Conservation (phyloP, 2,888 invertebrate genomes). For the Rhaphigaster nebulosa region DNA sequence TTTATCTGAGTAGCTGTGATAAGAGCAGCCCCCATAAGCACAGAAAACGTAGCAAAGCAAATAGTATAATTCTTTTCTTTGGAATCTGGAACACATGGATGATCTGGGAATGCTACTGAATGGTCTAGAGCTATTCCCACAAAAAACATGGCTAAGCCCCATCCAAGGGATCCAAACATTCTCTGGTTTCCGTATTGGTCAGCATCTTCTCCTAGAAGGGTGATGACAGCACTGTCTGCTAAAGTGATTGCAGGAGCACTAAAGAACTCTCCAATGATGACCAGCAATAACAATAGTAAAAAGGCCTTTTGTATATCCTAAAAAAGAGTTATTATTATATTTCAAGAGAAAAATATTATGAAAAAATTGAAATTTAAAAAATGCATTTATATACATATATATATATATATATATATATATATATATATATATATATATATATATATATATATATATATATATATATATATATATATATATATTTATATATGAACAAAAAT, state of each 20-base stretch:
- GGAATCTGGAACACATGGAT: slow-evolving; percentile 87
- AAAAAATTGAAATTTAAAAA: background rate
- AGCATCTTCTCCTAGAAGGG: slow-evolving; percentile 88
- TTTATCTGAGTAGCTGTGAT: slow-evolving; percentile 90
- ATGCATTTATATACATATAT: too few relatives aligned
- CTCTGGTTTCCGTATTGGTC: slow-evolving; percentile 95
- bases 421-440: too few relatives aligned
- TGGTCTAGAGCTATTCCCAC: slow-evolving; percentile 97
- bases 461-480: too few relatives aligned
- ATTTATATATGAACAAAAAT: too few relatives aligned
- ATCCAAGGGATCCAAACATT: slow-evolving; percentile 98
- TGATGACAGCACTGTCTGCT: slow-evolving; percentile 92
- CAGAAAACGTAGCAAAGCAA: slow-evolving; percentile 96
- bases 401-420: too few relatives aligned
- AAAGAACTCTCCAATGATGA: slow-evolving; percentile 97
- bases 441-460: too few relatives aligned
- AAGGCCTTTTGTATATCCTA: slow-evolving; percentile 96
- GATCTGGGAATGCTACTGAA: slow-evolving; percentile 94
- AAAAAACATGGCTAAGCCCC: slow-evolving; percentile 99
- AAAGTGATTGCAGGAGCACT: slow-evolving; percentile 95
- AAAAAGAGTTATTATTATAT: slow-evolving; percentile 57
- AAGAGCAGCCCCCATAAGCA: slow-evolving; percentile 95
- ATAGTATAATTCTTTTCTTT: slow-evolving; percentile 98
- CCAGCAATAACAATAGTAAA: slow-evolving; percentile 90
- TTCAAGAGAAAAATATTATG: background rate